Evolutionary conservation across 2,888 invertebrate species (phyloP).

Genomic region (Apocheima hispidaria): DNA sequence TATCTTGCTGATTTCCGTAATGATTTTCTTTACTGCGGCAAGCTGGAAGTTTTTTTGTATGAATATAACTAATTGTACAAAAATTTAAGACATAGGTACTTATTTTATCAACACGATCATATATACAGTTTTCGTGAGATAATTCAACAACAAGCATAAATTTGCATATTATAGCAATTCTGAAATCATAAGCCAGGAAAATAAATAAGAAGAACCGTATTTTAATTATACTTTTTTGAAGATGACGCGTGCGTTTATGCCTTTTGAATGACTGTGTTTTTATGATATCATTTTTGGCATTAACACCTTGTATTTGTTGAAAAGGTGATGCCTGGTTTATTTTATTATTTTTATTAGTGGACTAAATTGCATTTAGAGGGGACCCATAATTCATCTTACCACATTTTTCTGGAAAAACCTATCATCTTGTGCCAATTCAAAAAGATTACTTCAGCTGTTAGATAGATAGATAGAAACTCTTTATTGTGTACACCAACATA

Average conservation of each 20-base stretch:
- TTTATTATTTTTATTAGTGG: neutral
- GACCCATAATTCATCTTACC: no score
- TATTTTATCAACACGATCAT: conserved; percentile 4
- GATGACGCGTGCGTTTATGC: conserved; percentile 47
- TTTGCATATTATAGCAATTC: conserved; percentile 12
- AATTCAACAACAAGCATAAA: conserved; percentile 2
- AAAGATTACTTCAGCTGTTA: no score
- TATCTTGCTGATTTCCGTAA: conserved; percentile 25
- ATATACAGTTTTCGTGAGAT: conserved; percentile 14
- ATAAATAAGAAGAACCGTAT: neutral
- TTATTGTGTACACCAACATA: no score
- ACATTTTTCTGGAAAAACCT: no score
- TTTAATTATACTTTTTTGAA: conserved; percentile 1
- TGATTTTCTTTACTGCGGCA: conserved; percentile 19
- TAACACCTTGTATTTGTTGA: neutral
- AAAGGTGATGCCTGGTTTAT: neutral
- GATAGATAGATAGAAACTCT: no score
- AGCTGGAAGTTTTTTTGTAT: conserved; percentile 51
- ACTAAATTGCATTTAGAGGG: no score
- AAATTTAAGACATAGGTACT: conserved; percentile 2
- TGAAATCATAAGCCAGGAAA: neutral
- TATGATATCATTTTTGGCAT: conserved; percentile 15
- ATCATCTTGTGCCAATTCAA: no score
- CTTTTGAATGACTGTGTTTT: conserved; percentile 51
- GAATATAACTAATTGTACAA: conserved; percentile 4